These are phyloP conservation scores for Pungitius pungitius DNA, from an alignment of 2,113 vertebrate species.

Conservation along the genomic window DNA sequence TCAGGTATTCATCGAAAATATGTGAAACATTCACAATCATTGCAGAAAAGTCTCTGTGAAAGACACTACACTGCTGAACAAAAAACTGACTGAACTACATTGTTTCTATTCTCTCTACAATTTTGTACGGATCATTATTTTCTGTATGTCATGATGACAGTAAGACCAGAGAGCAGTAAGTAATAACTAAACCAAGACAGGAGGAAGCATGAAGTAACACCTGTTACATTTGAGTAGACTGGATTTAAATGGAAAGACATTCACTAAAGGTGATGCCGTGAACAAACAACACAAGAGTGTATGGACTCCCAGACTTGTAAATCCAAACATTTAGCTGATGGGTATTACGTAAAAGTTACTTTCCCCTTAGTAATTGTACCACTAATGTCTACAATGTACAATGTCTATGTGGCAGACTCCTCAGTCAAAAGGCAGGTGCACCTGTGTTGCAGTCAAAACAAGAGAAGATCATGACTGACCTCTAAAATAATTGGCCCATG, in stretches of 20 bases:
- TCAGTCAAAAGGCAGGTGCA: neutral
- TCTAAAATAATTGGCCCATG: neutral
- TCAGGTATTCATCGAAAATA: neutral
- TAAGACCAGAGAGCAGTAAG: neutral
- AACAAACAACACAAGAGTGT: neutral
- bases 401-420: neutral
- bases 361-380: neutral
- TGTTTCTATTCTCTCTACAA: neutral
- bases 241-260: neutral
- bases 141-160: neutral
- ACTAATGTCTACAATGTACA: fast-evolving
- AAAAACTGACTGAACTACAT: neutral
- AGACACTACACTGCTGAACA: neutral
- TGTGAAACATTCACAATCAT: neutral
- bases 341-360: fast-evolving
- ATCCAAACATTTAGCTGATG: neutral
- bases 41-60: neutral
- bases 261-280: neutral
- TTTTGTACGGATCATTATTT: no score
- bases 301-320: neutral
- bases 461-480: neutral
- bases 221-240: neutral
- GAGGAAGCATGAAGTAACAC: neutral
- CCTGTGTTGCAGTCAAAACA: neutral
- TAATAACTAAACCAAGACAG: neutral